These are phyloP conservation scores for Aurelia sp. DNA, from an alignment of 30 jellyfish, hydroid and myxozoan genomes.

Conservation along the genomic window DNA sequence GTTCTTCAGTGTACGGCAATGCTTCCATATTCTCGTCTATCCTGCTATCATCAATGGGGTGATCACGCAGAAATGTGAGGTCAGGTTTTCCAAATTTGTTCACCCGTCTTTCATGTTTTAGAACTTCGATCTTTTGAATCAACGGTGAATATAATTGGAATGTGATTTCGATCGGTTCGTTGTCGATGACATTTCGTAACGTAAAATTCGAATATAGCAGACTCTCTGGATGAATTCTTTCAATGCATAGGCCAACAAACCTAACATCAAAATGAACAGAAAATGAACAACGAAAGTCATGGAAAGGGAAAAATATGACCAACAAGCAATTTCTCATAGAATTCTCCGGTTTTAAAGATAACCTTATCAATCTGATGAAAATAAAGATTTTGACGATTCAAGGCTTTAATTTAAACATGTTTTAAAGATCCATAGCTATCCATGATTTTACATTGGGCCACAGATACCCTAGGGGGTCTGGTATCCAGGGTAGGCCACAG, in stretches of 20 bases:
- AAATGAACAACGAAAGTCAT: no score
- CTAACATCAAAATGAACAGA: constrained; percentile 22
- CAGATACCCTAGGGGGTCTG: no score
- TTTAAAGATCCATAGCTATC: no score
- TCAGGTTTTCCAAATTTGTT: constrained; percentile 55
- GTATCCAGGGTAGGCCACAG: no score
- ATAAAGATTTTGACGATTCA: no score
- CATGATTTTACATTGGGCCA: no score
- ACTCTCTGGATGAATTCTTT: constrained; percentile 54
- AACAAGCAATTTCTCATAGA: no score
- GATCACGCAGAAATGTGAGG: constrained; percentile 77
- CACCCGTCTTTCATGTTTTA: constrained; percentile 91
- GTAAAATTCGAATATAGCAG: constrained; percentile 72
- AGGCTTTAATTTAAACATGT: no score
- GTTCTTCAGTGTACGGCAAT: constrained; percentile 89
- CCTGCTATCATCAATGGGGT: constrained; percentile 87
- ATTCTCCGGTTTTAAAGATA: no score
- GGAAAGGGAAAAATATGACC: no score
- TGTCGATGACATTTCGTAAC: constrained; percentile 85
- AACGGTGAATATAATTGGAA: constrained; percentile 88
- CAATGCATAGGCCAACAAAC: constrained; percentile 92
- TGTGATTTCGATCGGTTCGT: constrained; percentile 88
- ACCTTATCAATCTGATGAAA: no score
- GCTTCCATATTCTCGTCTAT: constrained; percentile 89
- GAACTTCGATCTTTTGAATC: constrained; percentile 91